A percentile compares a stretch with the other conserved stretches of the same genome.
These are phyloP conservation scores for Gymnothorax reevesii DNA, from an alignment of 2,797 vertebrate species.

Conservation along the genomic window DNA sequence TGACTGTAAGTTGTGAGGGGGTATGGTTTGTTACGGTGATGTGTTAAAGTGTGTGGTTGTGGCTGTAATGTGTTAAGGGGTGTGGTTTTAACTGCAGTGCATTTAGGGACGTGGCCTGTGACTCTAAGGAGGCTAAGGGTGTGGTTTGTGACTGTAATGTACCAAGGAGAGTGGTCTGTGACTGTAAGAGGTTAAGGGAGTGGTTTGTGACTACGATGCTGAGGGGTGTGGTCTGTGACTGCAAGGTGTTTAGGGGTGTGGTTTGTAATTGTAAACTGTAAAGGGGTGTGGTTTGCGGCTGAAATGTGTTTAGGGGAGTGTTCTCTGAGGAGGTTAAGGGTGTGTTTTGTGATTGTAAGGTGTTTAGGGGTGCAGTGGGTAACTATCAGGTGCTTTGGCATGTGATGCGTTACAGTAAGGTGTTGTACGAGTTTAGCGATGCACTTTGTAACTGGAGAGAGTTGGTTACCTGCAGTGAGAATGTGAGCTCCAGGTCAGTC, in stretches of 20 bases:
- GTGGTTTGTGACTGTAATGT: too few species aligned
- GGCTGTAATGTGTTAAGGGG: background rate
- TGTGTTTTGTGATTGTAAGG: background rate
- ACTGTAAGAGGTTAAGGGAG: constrained; percentile 74
- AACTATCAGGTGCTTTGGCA: background rate
- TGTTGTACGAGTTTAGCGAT: background rate
- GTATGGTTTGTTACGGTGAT: background rate
- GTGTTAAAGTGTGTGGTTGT: background rate
- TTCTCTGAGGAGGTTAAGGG: background rate
- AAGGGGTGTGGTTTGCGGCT: background rate
- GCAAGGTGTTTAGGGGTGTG: background rate
- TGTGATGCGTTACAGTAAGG: background rate
- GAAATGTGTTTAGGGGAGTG: background rate
- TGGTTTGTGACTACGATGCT: too few species aligned
- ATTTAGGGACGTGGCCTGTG: background rate
- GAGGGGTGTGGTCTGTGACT: background rate
- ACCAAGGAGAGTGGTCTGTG: background rate
- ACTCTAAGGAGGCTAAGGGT: background rate
- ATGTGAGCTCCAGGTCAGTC: constrained; percentile 78
- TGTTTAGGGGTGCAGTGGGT: background rate
- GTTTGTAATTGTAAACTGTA: background rate
- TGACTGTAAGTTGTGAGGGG: background rate
- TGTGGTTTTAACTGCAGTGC: background rate
- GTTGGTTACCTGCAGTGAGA: constrained; percentile 54
- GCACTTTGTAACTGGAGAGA: background rate